These are phyloP conservation scores for Rutilus rutilus DNA, from an alignment of 2,113 vertebrate genomes.

Conservation along the genomic window DNA sequence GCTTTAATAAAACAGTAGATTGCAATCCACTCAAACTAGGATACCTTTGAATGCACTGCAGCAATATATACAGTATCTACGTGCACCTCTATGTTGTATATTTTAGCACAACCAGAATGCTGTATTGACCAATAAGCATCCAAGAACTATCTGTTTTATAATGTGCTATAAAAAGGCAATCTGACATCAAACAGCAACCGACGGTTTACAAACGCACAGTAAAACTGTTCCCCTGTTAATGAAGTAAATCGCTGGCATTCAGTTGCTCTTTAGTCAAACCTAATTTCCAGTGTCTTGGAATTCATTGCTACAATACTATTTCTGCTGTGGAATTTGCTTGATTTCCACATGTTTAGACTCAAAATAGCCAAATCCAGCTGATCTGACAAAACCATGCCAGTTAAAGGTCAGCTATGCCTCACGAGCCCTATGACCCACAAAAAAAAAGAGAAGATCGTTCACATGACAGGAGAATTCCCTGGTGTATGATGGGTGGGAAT, in stretches of 20 bases:
- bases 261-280: constrained; percentile 61
- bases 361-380: constrained; percentile 42
- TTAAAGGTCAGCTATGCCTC: constrained; percentile 32
- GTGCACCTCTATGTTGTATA: not conserved
- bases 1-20: constrained; percentile 2
- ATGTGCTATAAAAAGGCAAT: not conserved
- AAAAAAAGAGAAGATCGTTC: not conserved
- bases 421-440: constrained; percentile 39
- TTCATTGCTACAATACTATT: constrained; percentile 58
- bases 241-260: constrained; percentile 48
- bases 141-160: not conserved
- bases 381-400: constrained; percentile 27
- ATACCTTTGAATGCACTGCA: not conserved
- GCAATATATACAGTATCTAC: not conserved
- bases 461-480: constrained; percentile 12
- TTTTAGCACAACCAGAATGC: not conserved
- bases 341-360: constrained; percentile 50
- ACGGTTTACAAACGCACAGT: not conserved
- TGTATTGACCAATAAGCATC: not conserved
- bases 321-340: constrained; percentile 59
- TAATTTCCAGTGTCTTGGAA: constrained; percentile 59
- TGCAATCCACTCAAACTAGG: not conserved
- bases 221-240: constrained; percentile 18
- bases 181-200: not conserved
- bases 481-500: not conserved